Percentiles rank a stretch among this genome's conserved stretches.
These are phyloP conservation scores for Diuraphis noxia DNA, from an alignment of 1,140 invertebrate genomes.

Conservation along the genomic window DNA sequence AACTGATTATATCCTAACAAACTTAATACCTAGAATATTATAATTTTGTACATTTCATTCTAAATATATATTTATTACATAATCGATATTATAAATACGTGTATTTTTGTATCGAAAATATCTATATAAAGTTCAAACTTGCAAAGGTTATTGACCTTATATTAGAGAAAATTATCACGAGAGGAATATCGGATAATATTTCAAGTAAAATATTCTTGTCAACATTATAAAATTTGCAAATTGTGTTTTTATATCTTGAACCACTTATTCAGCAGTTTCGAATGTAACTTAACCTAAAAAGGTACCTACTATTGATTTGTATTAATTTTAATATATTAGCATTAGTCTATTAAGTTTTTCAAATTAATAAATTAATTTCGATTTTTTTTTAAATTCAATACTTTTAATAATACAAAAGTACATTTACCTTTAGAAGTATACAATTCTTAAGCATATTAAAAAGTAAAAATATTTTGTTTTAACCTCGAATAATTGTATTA, in stretches of 20 bases:
- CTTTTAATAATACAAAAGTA: not conserved
- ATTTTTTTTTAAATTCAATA: not conserved
- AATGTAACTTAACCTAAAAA: not conserved
- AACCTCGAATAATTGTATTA: not conserved
- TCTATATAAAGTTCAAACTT: not conserved
- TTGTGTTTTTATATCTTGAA: not conserved
- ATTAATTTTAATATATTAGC: too few species aligned
- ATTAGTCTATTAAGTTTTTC: not conserved
- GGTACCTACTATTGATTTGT: not conserved
- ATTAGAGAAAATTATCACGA: not conserved
- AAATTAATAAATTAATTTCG: not conserved
- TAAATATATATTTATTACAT: not conserved
- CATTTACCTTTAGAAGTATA: not conserved
- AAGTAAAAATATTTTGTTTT: not conserved
- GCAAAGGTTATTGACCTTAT: not conserved
- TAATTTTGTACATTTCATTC: not conserved
- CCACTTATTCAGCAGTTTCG: not conserved
- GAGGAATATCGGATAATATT: not conserved
- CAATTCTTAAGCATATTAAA: not conserved
- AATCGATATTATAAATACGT: not conserved
- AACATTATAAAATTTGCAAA: not conserved
- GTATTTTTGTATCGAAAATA: slow-evolving; percentile 5
- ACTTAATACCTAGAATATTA: not conserved
- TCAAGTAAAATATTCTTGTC: not conserved
- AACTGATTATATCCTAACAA: not conserved